phyloP scores from a whole-genome alignment of 1,140 invertebrate genomes.

The Pogonomyrmex californicus region DNA sequence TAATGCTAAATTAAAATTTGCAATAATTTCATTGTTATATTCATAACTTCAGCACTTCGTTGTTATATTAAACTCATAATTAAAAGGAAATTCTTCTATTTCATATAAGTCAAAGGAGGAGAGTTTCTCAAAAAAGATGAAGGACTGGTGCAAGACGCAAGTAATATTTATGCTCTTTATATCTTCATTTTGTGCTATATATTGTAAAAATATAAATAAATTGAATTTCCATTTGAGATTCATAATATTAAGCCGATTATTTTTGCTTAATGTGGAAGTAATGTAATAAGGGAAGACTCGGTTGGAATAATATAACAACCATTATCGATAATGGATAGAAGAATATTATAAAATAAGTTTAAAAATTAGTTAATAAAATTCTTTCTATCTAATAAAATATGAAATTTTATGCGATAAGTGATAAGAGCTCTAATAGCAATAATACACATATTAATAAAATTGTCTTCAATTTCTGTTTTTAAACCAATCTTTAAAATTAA shows the following conservation, averaged over 20 bases:
- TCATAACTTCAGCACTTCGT: background rate
- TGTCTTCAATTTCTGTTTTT: background rate
- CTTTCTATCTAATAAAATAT: background rate
- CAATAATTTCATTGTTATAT: too few species aligned
- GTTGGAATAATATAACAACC: background rate
- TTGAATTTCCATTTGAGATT: slow-evolving; percentile 18
- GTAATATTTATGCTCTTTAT: slow-evolving; percentile 40
- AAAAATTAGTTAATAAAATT: background rate
- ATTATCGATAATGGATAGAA: background rate
- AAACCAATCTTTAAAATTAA: background rate
- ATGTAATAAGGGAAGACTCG: background rate
- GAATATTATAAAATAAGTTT: slow-evolving; percentile 18
- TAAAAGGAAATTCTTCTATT: slow-evolving; percentile 16
- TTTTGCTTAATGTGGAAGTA: slow-evolving; percentile 38
- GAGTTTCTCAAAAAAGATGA: slow-evolving; percentile 27
- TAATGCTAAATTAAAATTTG: too few species aligned
- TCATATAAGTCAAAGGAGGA: background rate
- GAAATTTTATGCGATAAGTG: background rate
- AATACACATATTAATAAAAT: background rate
- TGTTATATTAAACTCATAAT: slow-evolving; percentile 3
- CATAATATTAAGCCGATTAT: slow-evolving; percentile 36
- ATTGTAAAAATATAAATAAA: slow-evolving; percentile 31
- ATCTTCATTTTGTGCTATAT: slow-evolving; percentile 28
- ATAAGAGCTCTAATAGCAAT: background rate
- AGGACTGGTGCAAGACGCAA: background rate